Conservation (phyloP, 1,140 invertebrate species). For the Patella vulgata region DNA sequence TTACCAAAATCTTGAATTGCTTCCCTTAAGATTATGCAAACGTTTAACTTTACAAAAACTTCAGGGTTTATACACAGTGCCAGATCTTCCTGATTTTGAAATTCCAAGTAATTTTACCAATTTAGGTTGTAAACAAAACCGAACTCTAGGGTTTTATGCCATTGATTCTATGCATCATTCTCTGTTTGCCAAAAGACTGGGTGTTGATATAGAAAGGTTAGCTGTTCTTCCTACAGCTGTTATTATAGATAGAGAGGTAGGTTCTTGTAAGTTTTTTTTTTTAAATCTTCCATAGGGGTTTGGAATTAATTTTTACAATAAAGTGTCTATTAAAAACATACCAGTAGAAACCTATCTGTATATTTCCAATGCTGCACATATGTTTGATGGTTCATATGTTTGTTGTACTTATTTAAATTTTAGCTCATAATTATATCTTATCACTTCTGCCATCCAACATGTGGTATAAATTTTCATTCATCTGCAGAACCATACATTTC, state of each 20-base stretch:
- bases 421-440: too few relatives aligned
- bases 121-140: slow-evolving; percentile 73
- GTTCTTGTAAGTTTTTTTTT: slow-evolving; percentile 22
- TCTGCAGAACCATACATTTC: too few relatives aligned
- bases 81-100: slow-evolving; percentile 20
- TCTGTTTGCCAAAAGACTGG: slow-evolving; percentile 79
- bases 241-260: slow-evolving; percentile 79
- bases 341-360: too few relatives aligned
- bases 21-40: slow-evolving; percentile 26
- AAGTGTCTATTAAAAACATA: background rate
- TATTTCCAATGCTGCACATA: background rate
- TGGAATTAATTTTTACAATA: too few relatives aligned
- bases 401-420: slow-evolving; percentile 55
- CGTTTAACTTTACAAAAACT: slow-evolving; percentile 32
- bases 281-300: too few relatives aligned
- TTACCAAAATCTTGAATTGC: slow-evolving; percentile 20
- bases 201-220: slow-evolving; percentile 63
- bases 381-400: background rate
- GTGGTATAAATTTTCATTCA: too few relatives aligned
- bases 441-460: too few relatives aligned
- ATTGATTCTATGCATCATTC: slow-evolving; percentile 77
- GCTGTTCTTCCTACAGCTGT: slow-evolving; percentile 73
- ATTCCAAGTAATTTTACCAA: slow-evolving; percentile 56
- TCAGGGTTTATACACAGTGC: slow-evolving; percentile 17
- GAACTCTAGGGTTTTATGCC: slow-evolving; percentile 75